Conservation (phyloP, 35 echinoderm and acorn worm genomes). For the Diadema setosum region DNA sequence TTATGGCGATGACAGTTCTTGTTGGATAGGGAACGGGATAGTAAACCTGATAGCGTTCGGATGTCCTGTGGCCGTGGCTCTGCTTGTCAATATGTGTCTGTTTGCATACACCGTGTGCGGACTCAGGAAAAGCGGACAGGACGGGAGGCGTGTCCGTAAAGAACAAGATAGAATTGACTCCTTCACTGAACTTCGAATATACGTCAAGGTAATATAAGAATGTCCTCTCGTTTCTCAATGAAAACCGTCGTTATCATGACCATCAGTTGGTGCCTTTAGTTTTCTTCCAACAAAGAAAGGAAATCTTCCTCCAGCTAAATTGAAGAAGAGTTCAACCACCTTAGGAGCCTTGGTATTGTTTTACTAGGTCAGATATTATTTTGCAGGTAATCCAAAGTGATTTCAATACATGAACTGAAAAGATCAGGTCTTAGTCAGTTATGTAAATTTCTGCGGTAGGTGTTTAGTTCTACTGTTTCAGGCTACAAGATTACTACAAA, state of each 20-base stretch:
- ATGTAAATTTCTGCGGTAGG: too few relatives aligned
- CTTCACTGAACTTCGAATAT: neutral
- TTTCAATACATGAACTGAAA: too few relatives aligned
- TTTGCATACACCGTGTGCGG: neutral
- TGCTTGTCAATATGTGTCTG: neutral
- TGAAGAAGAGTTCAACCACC: too few relatives aligned
- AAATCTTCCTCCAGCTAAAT: too few relatives aligned
- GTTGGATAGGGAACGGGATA: neutral
- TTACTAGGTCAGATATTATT: too few relatives aligned
- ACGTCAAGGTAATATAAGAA: neutral
- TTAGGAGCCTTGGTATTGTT: too few relatives aligned
- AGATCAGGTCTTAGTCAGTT: too few relatives aligned
- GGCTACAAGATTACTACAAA: too few relatives aligned
- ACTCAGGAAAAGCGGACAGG: neutral
- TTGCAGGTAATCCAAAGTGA: too few relatives aligned
- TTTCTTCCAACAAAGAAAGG: neutral
- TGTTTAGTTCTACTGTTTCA: too few relatives aligned
- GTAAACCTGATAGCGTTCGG: neutral
- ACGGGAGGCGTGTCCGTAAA: neutral
- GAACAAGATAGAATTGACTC: too few relatives aligned
- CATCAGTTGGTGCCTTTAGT: neutral
- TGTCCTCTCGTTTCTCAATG: neutral
- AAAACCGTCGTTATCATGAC: neutral
- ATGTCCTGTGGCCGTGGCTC: neutral
- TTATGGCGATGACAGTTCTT: neutral